Base-by-base conservation (phyloP, 1,140 invertebrate species). In the Xylocopa sonorina region DNA sequence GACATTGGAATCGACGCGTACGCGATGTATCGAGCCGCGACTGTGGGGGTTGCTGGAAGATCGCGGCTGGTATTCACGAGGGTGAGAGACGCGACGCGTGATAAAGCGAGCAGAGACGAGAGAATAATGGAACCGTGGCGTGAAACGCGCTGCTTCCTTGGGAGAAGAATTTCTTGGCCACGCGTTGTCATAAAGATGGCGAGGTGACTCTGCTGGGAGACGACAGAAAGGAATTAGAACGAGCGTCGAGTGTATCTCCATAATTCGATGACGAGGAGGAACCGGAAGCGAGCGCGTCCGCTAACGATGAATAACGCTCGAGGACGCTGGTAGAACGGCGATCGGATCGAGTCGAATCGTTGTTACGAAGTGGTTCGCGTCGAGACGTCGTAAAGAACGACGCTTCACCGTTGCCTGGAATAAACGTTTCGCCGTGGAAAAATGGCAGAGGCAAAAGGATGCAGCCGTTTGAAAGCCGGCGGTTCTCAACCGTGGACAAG, bases 211-310 rank as follows among this genome's bases (percentile, higher is more conserved):
- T 60, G 38, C 27, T 55, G 73, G 78, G 74, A 84, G 63, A 84
- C 78, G 81, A 81, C 81, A 84, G 84, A 85, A 84, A 80, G 77
- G 64, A 85, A 84, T 85, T 84, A 81, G 79, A 85, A 81, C 50
- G 53, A 57, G 50, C 57, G 78, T 69, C 58, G 67, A 79, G 46
- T 27, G 43, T 78, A 84, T 85, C 84, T 85, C 83, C 83, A 85
- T 85, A 85, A 85, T 84, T 84, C 83, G 83, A 84, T 71, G 83
- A 84, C 48, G 73, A n/a, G n/a, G n/a, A n/a, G 7, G 43, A 50
- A 3, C 18, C 32, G 7, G 21, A 14, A 14, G 18, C 7, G 68
- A 21, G 16, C 10, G 18, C 9, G 34, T 16, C 14, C 32, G 34
- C 27, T 62, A 63, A 55, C 78, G 55, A 78, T 69, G 64, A 77